phyloP scores from a whole-genome alignment of 2,113 vertebrate genomes.

The Mystacornis crossleyi region DNA sequence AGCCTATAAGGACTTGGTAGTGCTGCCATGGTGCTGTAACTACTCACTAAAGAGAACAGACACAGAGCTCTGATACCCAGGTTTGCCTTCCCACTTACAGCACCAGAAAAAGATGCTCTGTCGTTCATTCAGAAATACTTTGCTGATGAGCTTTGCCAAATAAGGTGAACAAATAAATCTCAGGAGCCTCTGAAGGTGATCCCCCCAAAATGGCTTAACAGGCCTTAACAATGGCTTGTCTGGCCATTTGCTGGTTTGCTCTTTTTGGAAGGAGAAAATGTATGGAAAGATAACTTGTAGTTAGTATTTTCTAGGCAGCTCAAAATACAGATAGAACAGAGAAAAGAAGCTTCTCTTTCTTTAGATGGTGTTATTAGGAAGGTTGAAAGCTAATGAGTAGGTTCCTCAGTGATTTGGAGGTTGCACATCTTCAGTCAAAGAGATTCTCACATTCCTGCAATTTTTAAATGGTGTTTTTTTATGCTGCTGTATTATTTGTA shows the following conservation, averaged over 20 bases:
- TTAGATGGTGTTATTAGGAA: background rate
- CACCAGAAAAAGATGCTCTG: background rate
- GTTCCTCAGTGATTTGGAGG: background rate
- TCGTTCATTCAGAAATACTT: background rate
- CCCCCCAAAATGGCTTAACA: background rate
- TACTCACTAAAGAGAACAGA: background rate
- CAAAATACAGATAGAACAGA: background rate
- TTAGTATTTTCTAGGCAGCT: background rate
- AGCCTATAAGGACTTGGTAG: background rate
- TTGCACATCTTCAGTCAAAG: background rate
- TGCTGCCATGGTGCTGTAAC: background rate
- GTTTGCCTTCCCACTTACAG: background rate
- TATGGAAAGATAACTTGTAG: background rate
- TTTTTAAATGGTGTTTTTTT: background rate
- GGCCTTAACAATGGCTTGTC: background rate
- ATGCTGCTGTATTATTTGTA: background rate
- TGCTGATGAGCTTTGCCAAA: background rate
- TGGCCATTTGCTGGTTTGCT: background rate
- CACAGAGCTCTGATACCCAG: rapidly evolving
- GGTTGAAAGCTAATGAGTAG: background rate
- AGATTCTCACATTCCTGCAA: background rate
- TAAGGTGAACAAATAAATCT: background rate
- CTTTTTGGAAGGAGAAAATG: background rate
- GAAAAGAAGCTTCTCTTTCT: background rate
- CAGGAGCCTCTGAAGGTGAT: background rate